Evolutionary conservation across 30 jellyfish, hydroid and myxozoan species (phyloP), one percentile per base, ranked within the genome.

Genomic region (Aurelia sp.): DNA sequence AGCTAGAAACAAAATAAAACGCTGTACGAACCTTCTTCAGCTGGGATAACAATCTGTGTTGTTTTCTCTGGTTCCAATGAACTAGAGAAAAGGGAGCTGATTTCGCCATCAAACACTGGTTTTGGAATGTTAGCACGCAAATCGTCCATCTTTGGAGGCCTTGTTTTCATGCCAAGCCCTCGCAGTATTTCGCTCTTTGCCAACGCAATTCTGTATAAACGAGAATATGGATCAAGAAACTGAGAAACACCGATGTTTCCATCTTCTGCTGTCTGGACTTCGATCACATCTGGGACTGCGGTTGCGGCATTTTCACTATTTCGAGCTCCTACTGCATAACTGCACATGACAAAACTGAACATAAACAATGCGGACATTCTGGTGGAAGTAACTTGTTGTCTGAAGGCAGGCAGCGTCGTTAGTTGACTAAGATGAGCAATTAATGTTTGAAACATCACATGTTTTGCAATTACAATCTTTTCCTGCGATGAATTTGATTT

Each of bases 91-190:
- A 84, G 37, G 20, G 93, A 73, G 23, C 87, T 72, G 50, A 84
- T 84, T 53, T 72, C 86, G 15, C 93, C 93, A 48, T 84, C 93
- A 31, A 62, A 72, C 16, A 84, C 86, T 17, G 93, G 87, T 59
- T 84, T 84, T 53, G 93, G 93, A 21, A 84, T 73, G 75, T 61
- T 84, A n/a, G 93, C 81, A 31, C 67, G 72, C 76, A 72, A 59
- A 37, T 74, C 48, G 65, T 72, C 66, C 93, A 84, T 84, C 22
- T 63, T 62, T 41, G 87, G 93, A 27, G 93, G 93, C 40, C 93
- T 21, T 22, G 57, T 53, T 50, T 52, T 74, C 93, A 84, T 84
- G 74, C 87, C 87, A n/a, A 84, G 93, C 74, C 65, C 74, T 17
- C 58, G 76, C 62, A 84, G 68, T 65, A 84, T 84, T 47, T 84